These are phyloP conservation scores for Luehdorfia chinensis DNA, from an alignment of 1,140 invertebrate species.

Conservation along the genomic window DNA sequence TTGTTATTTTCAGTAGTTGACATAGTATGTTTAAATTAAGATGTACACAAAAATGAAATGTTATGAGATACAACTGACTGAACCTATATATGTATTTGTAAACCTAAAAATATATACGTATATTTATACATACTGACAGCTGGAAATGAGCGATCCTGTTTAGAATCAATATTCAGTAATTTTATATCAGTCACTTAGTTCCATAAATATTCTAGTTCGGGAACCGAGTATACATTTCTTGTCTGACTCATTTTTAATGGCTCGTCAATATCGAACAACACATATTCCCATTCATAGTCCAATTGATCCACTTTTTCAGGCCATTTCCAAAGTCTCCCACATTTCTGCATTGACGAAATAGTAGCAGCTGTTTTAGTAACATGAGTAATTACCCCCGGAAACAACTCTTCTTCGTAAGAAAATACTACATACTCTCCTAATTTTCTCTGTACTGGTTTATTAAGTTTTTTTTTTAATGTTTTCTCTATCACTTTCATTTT, in stretches of 20 bases:
- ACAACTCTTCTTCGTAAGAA: conserved; percentile 14
- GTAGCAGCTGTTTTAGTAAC: conserved; percentile 1
- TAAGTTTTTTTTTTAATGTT: conserved; percentile 12
- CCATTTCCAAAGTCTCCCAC: conserved; percentile 17
- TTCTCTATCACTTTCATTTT: conserved; percentile 1
- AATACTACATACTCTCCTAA: conserved; percentile 18
- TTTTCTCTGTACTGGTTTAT: conserved; percentile 8
- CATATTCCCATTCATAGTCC: conserved; percentile 3
- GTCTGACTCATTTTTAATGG: conserved; percentile 16
- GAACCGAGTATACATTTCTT: conserved; percentile 14
- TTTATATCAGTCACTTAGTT: conserved; percentile 1
- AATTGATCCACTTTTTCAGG: conserved; percentile 17
- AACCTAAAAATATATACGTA: not conserved
- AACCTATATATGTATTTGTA: not conserved
- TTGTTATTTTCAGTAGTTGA: conserved; percentile 19
- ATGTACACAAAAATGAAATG: conserved; percentile 19
- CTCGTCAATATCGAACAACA: conserved; percentile 12
- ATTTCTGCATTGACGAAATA: conserved; percentile 1
- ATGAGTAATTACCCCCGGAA: conserved; percentile 12
- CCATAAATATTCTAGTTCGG: conserved; percentile 8
- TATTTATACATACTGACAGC: not conserved
- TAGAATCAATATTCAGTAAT: not conserved
- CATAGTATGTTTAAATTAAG: conserved; percentile 20
- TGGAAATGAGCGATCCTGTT: no score
- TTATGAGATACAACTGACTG: not conserved